A percentile compares a stretch with the other conserved stretches of the same genome.
Conservation (phyloP, 2,888 invertebrate genomes). For the Dynastes grantii region DNA sequence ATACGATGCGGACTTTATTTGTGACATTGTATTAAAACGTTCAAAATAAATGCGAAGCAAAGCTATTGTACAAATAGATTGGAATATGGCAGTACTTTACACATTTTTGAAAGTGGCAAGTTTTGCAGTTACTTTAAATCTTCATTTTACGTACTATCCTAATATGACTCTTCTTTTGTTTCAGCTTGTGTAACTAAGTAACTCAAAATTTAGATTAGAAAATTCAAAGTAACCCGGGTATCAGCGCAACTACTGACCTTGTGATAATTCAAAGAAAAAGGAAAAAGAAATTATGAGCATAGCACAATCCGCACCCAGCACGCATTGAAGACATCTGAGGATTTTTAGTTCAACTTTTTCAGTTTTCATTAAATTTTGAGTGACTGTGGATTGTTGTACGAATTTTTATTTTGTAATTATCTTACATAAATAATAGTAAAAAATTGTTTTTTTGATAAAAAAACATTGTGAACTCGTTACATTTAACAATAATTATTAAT, state of each 20-base stretch:
- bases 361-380: conserved; percentile 69
- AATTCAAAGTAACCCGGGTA: conserved; percentile 72
- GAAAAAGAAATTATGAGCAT: conserved; percentile 57
- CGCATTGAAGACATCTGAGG: conserved; percentile 93
- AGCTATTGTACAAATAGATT: too few relatives aligned
- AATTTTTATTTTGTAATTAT: conserved; percentile 53
- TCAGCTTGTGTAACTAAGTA: conserved; percentile 79
- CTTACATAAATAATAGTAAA: conserved; percentile 47
- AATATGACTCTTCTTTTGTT: conserved; percentile 66
- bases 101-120: too few relatives aligned
- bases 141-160: neutral
- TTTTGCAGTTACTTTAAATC: too few relatives aligned
- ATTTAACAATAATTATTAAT: conserved; percentile 50
- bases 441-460: conserved; percentile 51
- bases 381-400: conserved; percentile 68
- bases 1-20: too few relatives aligned
- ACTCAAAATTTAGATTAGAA: conserved; percentile 73
- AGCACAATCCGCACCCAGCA: conserved; percentile 85
- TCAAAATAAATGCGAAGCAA: too few relatives aligned
- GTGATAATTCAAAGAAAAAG: conserved; percentile 56
- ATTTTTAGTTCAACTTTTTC: conserved; percentile 75
- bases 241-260: conserved; percentile 70
- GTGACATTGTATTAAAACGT: too few relatives aligned
- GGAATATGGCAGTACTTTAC: too few relatives aligned
- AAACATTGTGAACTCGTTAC: conserved; percentile 37